A percentile compares a stretch with the other conserved stretches of the same genome.
Conservation (phyloP, 2,113 vertebrate genomes). For the Polypterus bichir region DNA sequence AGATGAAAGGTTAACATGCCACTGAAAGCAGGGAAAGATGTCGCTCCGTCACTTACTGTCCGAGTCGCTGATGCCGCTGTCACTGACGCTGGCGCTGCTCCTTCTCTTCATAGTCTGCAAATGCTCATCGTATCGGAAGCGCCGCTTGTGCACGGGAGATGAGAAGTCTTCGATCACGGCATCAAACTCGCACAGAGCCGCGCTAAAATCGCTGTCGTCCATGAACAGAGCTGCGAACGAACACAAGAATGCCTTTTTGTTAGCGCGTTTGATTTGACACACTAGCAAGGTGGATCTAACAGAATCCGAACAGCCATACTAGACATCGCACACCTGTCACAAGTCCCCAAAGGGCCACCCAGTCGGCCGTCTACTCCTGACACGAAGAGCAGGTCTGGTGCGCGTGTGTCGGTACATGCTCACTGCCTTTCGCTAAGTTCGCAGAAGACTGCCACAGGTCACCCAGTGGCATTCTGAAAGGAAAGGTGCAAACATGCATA, state of each 20-base stretch:
- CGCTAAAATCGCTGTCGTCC: conserved; percentile 51
- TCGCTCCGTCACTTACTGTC: conserved; percentile 60
- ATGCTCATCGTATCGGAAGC: conserved; percentile 79
- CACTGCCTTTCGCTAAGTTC: too few species aligned
- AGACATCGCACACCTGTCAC: not conserved
- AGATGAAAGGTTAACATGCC: too few species aligned
- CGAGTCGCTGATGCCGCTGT: conserved; percentile 82
- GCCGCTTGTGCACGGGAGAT: conserved; percentile 72
- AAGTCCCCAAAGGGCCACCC: not conserved
- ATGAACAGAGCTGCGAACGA: conserved; percentile 17
- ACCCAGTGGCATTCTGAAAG: not conserved
- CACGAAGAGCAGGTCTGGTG: not conserved
- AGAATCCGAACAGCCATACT: not conserved
- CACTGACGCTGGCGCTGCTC: conserved; percentile 80
- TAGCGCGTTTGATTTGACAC: not conserved
- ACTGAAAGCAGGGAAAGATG: too few species aligned
- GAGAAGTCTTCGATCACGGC: conserved; percentile 83
- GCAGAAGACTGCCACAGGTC: too few species aligned
- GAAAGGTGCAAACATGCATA: not conserved
- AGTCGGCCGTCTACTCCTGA: not conserved
- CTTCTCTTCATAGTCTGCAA: conserved; percentile 78
- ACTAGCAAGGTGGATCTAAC: not conserved
- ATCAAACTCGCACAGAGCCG: conserved; percentile 80
- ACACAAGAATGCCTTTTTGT: too few species aligned
- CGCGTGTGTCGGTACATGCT: not conserved